These are phyloP conservation scores for Lampris megalopsis DNA, from an alignment of 2,113 vertebrate genomes.

Conservation along the genomic window DNA sequence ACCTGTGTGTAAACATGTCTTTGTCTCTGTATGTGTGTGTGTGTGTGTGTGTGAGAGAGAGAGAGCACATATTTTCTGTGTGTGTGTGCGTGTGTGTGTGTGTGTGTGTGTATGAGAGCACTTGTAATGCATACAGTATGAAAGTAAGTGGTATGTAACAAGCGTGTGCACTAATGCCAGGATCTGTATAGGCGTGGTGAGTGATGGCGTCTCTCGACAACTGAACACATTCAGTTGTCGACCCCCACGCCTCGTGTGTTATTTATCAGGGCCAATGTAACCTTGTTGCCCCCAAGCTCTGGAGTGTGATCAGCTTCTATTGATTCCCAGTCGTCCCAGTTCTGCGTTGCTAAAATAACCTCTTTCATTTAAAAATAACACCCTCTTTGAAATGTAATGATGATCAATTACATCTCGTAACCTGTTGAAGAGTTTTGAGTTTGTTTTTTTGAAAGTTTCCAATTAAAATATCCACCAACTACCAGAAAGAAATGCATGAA, in stretches of 20 bases:
- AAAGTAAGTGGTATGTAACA: background rate
- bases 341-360: conserved; percentile 12
- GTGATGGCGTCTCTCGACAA: background rate
- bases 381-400: conserved; percentile 24
- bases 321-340: conserved; percentile 43
- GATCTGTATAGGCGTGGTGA: background rate
- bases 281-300: conserved; percentile 43
- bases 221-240: conserved; percentile 1
- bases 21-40: background rate
- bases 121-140: background rate
- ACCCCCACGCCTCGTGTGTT: conserved; percentile 2
- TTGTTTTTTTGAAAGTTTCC: no score
- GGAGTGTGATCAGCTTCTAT: conserved; percentile 39
- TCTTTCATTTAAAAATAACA: conserved; percentile 10
- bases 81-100: background rate
- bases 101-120: background rate
- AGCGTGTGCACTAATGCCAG: background rate
- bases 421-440: background rate
- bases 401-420: conserved; percentile 4
- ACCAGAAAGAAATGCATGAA: no score
- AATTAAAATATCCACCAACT: no score
- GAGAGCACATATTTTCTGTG: no score
- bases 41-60: background rate
- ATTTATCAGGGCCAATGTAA: conserved; percentile 42
- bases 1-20: background rate